Conservation (phyloP, 23 tunicate genomes). For the Clavelina lepadiformis region DNA sequence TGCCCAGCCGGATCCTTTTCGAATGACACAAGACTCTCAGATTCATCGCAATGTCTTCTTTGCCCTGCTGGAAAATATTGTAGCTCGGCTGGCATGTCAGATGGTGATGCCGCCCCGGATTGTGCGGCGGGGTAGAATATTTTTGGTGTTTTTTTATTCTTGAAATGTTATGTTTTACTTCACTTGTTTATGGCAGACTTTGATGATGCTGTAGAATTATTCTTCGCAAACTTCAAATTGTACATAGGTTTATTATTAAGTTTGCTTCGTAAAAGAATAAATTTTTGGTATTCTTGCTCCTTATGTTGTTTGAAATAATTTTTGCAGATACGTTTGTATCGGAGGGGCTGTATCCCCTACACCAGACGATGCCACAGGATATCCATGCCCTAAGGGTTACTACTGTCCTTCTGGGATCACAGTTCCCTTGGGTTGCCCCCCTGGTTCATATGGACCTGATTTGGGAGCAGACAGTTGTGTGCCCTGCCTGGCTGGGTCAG, state of each 20-base stretch:
- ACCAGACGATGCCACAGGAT: conserved; percentile 82
- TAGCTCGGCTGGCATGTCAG: conserved; percentile 34
- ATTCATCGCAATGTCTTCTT: conserved; percentile 40
- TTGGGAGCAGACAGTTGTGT: conserved; percentile 23
- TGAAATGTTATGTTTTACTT: neutral
- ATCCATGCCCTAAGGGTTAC: conserved; percentile 84
- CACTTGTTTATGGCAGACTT: neutral
- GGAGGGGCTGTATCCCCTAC: conserved; percentile 29
- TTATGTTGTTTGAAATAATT: neutral
- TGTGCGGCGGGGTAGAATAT: conserved; percentile 60
- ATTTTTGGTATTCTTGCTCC: neutral
- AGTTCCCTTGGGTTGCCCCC: conserved; percentile 54
- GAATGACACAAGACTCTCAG: conserved; percentile 15
- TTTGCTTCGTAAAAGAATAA: no score
- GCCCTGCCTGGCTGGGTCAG: conserved; percentile 40
- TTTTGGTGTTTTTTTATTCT: neutral
- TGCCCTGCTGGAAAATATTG: conserved; percentile 97
- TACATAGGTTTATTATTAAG: no score
- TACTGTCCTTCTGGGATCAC: conserved; percentile 76
- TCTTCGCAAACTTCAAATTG: no score
- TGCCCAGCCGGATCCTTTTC: conserved; percentile 78
- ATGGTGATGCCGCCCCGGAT: conserved; percentile 57
- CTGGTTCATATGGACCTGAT: conserved; percentile 66
- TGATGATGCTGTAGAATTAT: no score
- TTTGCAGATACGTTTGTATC: conserved; percentile 63